phyloP scores from a whole-genome alignment of 30 jellyfish, hydroid and myxozoan genomes.

The Cassiopea andromeda region DNA sequence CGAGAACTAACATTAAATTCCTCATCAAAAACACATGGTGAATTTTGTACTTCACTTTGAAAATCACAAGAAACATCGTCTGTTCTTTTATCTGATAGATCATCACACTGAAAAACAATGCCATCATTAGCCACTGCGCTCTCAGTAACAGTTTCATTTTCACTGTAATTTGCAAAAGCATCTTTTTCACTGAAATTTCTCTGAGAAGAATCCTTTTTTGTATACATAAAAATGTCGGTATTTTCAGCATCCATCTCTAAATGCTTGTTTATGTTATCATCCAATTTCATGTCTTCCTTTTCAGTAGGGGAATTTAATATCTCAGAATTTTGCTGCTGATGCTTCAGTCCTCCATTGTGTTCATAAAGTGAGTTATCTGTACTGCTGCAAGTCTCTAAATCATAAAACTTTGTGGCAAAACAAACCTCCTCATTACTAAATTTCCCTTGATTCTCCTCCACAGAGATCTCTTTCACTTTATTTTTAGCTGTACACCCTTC shows the following conservation, averaged over 20 bases:
- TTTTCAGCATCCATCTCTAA: background rate
- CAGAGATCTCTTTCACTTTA: background rate
- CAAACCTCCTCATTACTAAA: too few species aligned
- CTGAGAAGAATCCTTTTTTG: background rate
- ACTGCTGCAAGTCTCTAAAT: background rate
- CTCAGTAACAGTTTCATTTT: background rate
- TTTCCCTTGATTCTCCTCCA: background rate
- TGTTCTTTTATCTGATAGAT: background rate
- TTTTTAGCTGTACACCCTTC: background rate
- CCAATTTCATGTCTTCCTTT: background rate
- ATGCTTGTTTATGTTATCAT: background rate
- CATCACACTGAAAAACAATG: background rate
- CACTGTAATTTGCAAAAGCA: background rate
- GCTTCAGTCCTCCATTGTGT: too few species aligned
- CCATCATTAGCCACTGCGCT: too few species aligned
- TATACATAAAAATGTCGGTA: background rate
- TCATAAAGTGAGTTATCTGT: background rate
- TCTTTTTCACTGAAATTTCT: background rate
- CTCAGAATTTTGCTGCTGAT: too few species aligned
- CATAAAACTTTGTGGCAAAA: too few species aligned
- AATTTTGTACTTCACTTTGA: too few species aligned
- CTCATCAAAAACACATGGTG: too few species aligned
- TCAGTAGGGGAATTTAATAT: too few species aligned
- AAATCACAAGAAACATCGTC: background rate
- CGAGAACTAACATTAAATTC: background rate